Evolutionary conservation across 2,888 invertebrate species (phyloP), one percentile per base, ranked within the genome.

Genomic region (Apamea epomidion): DNA sequence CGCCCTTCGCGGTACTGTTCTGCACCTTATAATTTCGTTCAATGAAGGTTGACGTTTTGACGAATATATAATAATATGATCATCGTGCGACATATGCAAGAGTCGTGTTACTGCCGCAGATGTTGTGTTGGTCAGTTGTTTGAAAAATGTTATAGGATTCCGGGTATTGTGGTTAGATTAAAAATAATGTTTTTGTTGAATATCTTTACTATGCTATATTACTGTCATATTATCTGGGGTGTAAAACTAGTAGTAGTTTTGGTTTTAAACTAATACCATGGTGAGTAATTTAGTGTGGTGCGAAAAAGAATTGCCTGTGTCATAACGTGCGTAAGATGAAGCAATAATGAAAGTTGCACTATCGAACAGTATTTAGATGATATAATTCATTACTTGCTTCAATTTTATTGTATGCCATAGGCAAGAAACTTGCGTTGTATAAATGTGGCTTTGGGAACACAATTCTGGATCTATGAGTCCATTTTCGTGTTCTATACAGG

Each of bases 1-100:
- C 37, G 37, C 62, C 78, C 68, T 58, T 8, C 5, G 48, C 18
- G 90, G 88, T 91, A 92, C 94, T 92, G 93, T 94, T 92, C 93
- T 89, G 82, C 80, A 91, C 88, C 91, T 92, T 90, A 92, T 94
- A 92, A 94, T 94, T 94, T 92, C 83, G 91, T 93, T 92, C 87
- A 90, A 91, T 90, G 88, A 87, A 90, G 74, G 83, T 70, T 90
- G 91, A 92, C 88, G 89, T 90, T 91, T 90, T 72, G 68, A 76
- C 74, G 76, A 68, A 78, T 85, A 83, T 74, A 48, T 79, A 80
- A 76, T 62, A 76, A 62, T 60, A n/a, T n/a, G 21, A 68, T 77
- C 10, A 78, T 37, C 86, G 87, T 88, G 82, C 80, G 83, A 82
- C 80, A 78, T 74, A 76, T 77, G 75, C 69, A 82, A 82, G 88